Percentiles rank a stretch among this genome's conserved stretches.
phyloP scores from a whole-genome alignment of 2,797 vertebrate genomes.

The Phataginus tricuspis region DNA sequence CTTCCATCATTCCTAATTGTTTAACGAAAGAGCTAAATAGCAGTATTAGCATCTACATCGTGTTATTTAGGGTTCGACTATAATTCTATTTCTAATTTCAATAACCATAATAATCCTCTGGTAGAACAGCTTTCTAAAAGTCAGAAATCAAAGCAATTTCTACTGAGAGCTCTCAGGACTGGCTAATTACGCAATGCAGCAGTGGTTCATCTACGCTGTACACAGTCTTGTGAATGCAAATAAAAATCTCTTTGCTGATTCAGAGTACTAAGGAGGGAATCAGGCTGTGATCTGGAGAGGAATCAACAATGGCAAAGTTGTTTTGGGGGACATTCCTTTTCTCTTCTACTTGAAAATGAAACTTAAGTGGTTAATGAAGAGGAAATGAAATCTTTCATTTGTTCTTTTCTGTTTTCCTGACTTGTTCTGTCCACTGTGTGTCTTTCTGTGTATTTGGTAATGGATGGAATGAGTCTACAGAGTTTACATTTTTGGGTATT shows the following conservation, averaged over 20 bases:
- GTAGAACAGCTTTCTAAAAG: constrained; percentile 49
- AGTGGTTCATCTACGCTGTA: background rate
- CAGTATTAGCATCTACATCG: background rate
- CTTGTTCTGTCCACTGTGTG: background rate
- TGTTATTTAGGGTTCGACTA: constrained; percentile 1
- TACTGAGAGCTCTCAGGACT: background rate
- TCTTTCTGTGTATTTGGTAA: background rate
- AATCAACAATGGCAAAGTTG: background rate
- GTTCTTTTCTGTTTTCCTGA: background rate
- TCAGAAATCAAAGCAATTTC: constrained; percentile 54
- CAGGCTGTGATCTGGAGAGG: background rate
- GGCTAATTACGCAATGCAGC: constrained; percentile 31
- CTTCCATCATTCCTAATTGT: constrained; percentile 4
- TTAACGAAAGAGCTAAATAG: constrained; percentile 60
- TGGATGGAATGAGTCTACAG: background rate
- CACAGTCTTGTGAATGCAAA: background rate
- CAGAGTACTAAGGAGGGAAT: background rate
- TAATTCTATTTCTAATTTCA: constrained; percentile 68
- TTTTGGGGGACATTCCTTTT: background rate
- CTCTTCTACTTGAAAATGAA: background rate
- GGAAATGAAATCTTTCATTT: background rate
- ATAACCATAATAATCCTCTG: constrained; percentile 54
- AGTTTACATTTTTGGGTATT: background rate
- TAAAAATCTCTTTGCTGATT: background rate
- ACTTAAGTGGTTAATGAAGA: background rate